These are phyloP conservation scores for Enteromius treurensis DNA, from an alignment of 2,797 vertebrate genomes.

Conservation along the genomic window DNA sequence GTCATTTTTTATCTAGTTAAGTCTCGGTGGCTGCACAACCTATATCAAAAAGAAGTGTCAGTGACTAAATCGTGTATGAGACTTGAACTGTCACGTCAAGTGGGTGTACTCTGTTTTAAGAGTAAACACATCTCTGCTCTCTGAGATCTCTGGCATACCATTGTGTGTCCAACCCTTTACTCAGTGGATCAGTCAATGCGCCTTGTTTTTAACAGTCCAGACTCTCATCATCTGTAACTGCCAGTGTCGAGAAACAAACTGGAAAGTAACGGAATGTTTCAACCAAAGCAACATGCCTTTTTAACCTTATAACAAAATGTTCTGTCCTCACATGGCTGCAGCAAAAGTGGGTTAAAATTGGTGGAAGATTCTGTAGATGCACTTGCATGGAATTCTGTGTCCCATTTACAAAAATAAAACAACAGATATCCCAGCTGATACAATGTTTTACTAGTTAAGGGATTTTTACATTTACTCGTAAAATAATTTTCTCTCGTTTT, in stretches of 20 bases:
- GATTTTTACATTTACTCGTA: background rate
- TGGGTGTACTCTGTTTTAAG: constrained; percentile 46
- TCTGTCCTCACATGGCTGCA: background rate
- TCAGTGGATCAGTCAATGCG: constrained; percentile 13
- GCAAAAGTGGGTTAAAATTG: background rate
- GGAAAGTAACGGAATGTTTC: constrained; percentile 16
- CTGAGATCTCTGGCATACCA: constrained; percentile 34
- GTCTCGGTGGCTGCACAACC: constrained; percentile 14
- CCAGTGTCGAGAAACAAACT: constrained; percentile 4
- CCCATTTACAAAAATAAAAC: background rate
- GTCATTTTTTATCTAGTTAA: constrained; percentile 38
- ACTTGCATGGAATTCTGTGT: background rate
- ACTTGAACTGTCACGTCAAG: constrained; percentile 53
- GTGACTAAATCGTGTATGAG: constrained; percentile 63
- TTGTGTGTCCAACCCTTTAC: constrained; percentile 15
- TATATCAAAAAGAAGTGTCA: constrained; percentile 46
- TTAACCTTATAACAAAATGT: background rate
- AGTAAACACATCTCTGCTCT: constrained; percentile 45
- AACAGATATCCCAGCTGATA: background rate
- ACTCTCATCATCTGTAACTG: constrained; percentile 9
- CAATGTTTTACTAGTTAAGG: background rate
- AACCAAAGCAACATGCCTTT: background rate
- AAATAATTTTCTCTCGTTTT: background rate
- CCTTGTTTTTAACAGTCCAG: background rate
- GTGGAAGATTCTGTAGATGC: background rate